Evolutionary conservation across 2,113 vertebrate species (phyloP).

Genomic region (Takifugu flavidus): DNA sequence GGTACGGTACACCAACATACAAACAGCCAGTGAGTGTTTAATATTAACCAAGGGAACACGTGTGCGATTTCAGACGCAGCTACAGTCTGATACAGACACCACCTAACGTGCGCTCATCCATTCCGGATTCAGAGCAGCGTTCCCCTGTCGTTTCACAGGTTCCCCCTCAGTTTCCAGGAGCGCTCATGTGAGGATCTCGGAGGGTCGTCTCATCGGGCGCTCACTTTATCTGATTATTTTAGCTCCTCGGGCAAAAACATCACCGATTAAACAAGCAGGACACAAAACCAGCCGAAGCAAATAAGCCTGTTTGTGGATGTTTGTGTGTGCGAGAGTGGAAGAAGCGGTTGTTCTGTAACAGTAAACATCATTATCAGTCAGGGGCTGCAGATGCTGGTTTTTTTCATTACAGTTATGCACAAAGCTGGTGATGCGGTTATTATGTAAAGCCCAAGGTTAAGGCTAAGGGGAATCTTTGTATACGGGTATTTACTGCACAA

Average conservation of each 20-base stretch:
- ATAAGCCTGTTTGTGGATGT: conserved; percentile 17
- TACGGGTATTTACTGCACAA: conserved; percentile 57
- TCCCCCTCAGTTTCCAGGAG: conserved; percentile 1
- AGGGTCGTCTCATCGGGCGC: not conserved
- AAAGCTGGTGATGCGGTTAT: conserved; percentile 30
- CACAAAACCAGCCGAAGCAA: conserved; percentile 25
- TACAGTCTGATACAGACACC: no score
- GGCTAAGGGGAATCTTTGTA: conserved; percentile 47
- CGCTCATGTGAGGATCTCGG: not conserved
- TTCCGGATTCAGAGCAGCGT: no score
- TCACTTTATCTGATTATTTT: conserved; percentile 33
- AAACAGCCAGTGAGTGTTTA: no score
- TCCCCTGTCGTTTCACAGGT: not conserved
- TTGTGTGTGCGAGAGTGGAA: conserved; percentile 3
- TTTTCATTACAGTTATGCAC: conserved; percentile 28
- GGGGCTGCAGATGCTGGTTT: conserved; percentile 26
- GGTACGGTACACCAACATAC: no score
- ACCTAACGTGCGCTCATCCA: no score
- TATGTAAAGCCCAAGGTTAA: conserved; percentile 48
- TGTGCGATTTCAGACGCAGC: no score
- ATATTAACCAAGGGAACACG: no score
- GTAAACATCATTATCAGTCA: conserved; percentile 45
- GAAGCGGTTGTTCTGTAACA: conserved; percentile 13
- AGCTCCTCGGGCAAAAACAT: conserved; percentile 27
- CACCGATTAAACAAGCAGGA: conserved; percentile 34